These are phyloP conservation scores for Priocnemis perturbator DNA, from an alignment of 2,888 invertebrate genomes.

Conservation along the genomic window DNA sequence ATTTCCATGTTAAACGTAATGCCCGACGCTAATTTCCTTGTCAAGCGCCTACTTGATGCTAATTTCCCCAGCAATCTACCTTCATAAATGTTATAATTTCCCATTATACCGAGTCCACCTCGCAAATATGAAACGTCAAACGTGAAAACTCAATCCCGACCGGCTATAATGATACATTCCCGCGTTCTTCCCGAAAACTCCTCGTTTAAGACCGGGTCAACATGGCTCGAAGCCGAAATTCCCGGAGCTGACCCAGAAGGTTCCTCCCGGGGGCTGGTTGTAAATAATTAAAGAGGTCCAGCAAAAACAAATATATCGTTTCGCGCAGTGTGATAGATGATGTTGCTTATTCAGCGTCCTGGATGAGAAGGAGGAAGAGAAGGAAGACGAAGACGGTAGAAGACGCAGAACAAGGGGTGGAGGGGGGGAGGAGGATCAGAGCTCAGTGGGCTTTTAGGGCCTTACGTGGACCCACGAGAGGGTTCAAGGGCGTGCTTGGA, in stretches of 20 bases:
- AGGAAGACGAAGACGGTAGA: constrained; percentile 41
- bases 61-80: too few species aligned
- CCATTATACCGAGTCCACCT: too few species aligned
- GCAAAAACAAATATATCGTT: constrained; percentile 74
- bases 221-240: constrained; percentile 16
- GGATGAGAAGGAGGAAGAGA: constrained; percentile 49
- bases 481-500: constrained; percentile 71
- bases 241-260: constrained; percentile 30
- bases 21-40: too few species aligned
- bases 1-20: too few species aligned
- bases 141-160: constrained; percentile 32
- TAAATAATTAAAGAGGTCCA: constrained; percentile 72
- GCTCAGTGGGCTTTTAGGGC: constrained; percentile 59
- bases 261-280: constrained; percentile 58
- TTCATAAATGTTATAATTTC: too few species aligned
- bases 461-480: constrained; percentile 58
- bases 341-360: constrained; percentile 70
- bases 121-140: too few species aligned
- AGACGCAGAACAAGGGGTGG: constrained; percentile 38
- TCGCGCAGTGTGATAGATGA: constrained; percentile 74
- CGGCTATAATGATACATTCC: constrained; percentile 1
- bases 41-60: too few species aligned
- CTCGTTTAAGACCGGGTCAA: constrained; percentile 13
- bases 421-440: constrained; percentile 41
- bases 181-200: constrained; percentile 11